Percentiles rank a stretch among this genome's conserved stretches.
These are phyloP conservation scores for Andricus quercusramuli DNA, from an alignment of 2,888 invertebrate genomes.

Conservation along the genomic window DNA sequence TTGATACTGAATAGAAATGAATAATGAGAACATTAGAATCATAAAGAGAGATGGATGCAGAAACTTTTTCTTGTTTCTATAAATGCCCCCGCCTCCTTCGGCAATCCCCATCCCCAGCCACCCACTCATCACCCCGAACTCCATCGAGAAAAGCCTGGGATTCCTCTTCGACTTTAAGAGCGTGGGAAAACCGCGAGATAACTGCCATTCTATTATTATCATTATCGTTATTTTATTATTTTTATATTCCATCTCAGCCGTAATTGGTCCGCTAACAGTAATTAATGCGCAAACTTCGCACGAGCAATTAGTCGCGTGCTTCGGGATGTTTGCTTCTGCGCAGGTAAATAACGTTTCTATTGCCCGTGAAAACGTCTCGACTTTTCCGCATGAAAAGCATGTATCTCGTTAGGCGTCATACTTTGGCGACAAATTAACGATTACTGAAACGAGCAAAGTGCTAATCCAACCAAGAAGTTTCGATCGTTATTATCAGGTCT, in stretches of 20 bases:
- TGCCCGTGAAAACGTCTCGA: constrained; percentile 29
- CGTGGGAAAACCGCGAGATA: constrained; percentile 24
- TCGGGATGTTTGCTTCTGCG: constrained; percentile 11
- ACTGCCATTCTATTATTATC: background rate
- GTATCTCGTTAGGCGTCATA: constrained; percentile 4
- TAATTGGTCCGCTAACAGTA: constrained; percentile 28
- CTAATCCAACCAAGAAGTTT: background rate
- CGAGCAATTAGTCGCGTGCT: constrained; percentile 30
- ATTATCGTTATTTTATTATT: constrained; percentile 34
- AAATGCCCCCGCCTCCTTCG: background rate
- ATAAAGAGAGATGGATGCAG: background rate
- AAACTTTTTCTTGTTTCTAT: constrained; percentile 11
- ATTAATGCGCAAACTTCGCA: constrained; percentile 14
- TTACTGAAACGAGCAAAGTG: constrained; percentile 5
- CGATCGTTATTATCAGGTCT: background rate
- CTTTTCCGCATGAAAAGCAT: constrained; percentile 28
- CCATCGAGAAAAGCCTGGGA: background rate
- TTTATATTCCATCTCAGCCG: constrained; percentile 13
- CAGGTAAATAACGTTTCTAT: constrained; percentile 32
- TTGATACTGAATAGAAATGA: background rate
- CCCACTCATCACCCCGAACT: constrained; percentile 12
- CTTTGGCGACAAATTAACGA: constrained; percentile 1
- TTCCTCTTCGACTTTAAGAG: background rate
- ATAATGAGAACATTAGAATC: background rate
- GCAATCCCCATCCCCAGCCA: constrained; percentile 6